Evolutionary conservation across 2,888 invertebrate genomes (phyloP).

Genomic region (Monopis laevigella): DNA sequence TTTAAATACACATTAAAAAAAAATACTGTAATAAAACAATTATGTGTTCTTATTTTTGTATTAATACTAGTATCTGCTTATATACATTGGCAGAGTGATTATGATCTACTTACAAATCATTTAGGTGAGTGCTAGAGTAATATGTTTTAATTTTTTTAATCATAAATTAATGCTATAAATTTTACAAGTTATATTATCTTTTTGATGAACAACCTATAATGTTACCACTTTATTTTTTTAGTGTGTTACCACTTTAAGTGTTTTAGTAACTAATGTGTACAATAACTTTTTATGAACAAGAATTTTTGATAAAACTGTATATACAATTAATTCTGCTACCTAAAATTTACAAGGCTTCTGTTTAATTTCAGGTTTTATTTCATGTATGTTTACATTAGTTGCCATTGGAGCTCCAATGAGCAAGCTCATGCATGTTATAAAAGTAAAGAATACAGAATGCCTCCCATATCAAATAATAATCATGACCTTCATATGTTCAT

Average conservation of each 20-base stretch:
- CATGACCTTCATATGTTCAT: conserved; percentile 82
- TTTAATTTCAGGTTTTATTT: conserved; percentile 62
- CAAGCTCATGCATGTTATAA: conserved; percentile 82
- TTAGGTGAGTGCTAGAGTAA: conserved; percentile 63
- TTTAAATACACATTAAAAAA: conserved; percentile 79
- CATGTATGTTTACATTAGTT: conserved; percentile 78
- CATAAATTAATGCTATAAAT: neutral
- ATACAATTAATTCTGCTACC: neutral
- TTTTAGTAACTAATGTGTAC: too few relatives aligned
- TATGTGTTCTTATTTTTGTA: conserved; percentile 57
- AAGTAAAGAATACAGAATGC: conserved; percentile 82
- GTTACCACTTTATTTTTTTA: too few relatives aligned
- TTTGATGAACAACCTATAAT: too few relatives aligned
- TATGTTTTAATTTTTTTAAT: neutral
- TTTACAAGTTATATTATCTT: neutral
- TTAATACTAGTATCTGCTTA: conserved; percentile 68
- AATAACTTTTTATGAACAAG: too few relatives aligned
- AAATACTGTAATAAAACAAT: conserved; percentile 70
- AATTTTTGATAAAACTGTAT: neutral
- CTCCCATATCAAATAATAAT: conserved; percentile 89
- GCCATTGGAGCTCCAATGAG: conserved; percentile 87
- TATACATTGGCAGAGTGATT: conserved; percentile 63
- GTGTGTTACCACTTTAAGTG: too few relatives aligned
- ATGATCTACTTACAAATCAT: conserved; percentile 57
- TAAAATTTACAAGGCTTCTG: neutral